Percentiles rank a stretch among this genome's conserved stretches.
Conservation (phyloP, 2,888 invertebrate genomes). For the Platycheirus rosarum region DNA sequence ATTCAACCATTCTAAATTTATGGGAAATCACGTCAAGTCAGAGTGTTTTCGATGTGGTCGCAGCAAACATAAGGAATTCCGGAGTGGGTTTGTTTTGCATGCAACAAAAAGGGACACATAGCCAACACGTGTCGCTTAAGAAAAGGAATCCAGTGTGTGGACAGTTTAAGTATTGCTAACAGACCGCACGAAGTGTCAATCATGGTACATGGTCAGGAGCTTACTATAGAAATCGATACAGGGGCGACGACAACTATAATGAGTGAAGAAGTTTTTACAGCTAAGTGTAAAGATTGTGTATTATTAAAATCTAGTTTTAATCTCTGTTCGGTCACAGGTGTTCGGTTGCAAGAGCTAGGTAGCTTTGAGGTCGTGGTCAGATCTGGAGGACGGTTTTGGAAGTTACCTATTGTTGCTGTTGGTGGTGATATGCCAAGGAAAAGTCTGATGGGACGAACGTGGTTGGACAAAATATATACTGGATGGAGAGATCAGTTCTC, state of each 20-base stretch:
- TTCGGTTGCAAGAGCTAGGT: not conserved
- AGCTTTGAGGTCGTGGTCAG: not conserved
- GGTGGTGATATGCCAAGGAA: conserved; percentile 1
- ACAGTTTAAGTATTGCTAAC: not conserved
- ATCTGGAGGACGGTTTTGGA: not conserved
- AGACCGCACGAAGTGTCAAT: not conserved
- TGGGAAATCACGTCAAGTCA: not conserved
- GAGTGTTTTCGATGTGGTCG: not conserved
- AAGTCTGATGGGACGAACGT: conserved; percentile 1
- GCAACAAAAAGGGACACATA: conserved; percentile 2
- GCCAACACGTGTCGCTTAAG: not conserved
- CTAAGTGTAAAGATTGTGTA: not conserved
- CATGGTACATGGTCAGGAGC: not conserved
- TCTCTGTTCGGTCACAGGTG: conserved; percentile 1
- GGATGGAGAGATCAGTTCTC: not conserved
- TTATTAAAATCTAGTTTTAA: not conserved
- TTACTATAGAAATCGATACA: not conserved
- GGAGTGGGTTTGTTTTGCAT: conserved; percentile 4
- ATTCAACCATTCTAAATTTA: not conserved
- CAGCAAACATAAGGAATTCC: not conserved
- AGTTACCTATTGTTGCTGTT: conserved; percentile 8
- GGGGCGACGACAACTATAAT: not conserved
- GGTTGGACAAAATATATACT: not conserved
- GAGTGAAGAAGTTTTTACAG: not conserved
- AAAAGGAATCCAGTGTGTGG: not conserved